phyloP scores from a whole-genome alignment of 2,113 vertebrate genomes.

The Callithrix jacchus region DNA sequence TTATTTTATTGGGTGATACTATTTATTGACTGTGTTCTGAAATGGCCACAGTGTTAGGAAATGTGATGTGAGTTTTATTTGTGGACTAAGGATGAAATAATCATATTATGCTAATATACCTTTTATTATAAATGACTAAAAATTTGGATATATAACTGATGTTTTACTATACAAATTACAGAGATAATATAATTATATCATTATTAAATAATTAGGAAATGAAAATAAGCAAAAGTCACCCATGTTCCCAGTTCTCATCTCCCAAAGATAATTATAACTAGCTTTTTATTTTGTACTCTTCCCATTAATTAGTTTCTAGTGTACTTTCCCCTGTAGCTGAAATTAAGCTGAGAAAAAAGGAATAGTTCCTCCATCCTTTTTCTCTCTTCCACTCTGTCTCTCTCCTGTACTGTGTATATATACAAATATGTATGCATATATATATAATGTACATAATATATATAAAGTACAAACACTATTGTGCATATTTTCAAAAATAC shows the following conservation, averaged over 20 bases:
- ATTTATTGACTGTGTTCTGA: neutral
- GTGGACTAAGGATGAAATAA: slow-evolving; percentile 8
- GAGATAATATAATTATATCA: neutral
- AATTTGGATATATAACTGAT: neutral
- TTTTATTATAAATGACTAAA: slow-evolving; percentile 22
- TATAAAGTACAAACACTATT: neutral
- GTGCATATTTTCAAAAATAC: neutral
- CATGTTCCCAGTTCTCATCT: neutral
- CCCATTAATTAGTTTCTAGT: neutral
- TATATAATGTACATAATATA: neutral
- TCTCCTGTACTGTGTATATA: neutral
- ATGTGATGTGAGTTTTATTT: slow-evolving; percentile 18
- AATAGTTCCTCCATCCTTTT: neutral
- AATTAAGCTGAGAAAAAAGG: neutral
- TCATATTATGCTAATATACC: neutral
- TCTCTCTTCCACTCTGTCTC: neutral
- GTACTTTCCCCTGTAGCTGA: neutral
- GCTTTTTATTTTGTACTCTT: neutral
- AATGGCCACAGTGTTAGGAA: neutral
- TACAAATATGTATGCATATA: neutral
- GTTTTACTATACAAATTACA: neutral
- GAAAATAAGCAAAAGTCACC: neutral
- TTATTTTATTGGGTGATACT: slow-evolving; percentile 32
- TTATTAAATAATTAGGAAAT: slow-evolving; percentile 26
- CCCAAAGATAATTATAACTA: neutral